phyloP scores from a whole-genome alignment of 2,113 vertebrate species.

The Peromyscus leucopus region DNA sequence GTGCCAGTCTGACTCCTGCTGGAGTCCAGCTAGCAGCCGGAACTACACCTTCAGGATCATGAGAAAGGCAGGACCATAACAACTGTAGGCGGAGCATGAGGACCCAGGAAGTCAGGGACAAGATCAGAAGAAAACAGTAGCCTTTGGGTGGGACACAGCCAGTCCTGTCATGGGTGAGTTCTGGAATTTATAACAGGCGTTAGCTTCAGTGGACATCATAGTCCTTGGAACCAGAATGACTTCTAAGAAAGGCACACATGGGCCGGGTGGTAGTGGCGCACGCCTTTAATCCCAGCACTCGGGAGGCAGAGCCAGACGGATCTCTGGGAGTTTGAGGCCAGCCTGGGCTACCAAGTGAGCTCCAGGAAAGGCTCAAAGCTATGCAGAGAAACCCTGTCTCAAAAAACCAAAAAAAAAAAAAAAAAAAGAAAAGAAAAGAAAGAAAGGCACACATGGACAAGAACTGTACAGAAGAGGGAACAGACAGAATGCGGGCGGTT shows the following conservation, averaged over 20 bases:
- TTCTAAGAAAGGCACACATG: not conserved
- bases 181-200: not conserved
- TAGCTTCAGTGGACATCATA: not conserved
- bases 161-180: not conserved
- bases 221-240: not conserved
- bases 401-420: no score
- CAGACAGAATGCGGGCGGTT: fast-evolving
- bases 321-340: no score
- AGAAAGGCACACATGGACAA: not conserved
- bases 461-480: not conserved
- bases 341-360: no score
- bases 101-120: not conserved
- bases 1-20: not conserved
- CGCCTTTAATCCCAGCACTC: no score
- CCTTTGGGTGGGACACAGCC: not conserved
- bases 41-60: not conserved
- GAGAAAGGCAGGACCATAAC: not conserved
- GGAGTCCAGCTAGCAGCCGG: not conserved
- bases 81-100: not conserved
- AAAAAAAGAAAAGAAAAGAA: no score
- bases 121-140: not conserved
- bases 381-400: no score
- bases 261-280: not conserved
- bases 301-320: no score
- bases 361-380: no score